Percentiles rank a stretch among this genome's conserved stretches.
Evolutionary conservation across 2,797 vertebrate genomes (phyloP).

Genomic region (Amphiprion clarkii): DNA sequence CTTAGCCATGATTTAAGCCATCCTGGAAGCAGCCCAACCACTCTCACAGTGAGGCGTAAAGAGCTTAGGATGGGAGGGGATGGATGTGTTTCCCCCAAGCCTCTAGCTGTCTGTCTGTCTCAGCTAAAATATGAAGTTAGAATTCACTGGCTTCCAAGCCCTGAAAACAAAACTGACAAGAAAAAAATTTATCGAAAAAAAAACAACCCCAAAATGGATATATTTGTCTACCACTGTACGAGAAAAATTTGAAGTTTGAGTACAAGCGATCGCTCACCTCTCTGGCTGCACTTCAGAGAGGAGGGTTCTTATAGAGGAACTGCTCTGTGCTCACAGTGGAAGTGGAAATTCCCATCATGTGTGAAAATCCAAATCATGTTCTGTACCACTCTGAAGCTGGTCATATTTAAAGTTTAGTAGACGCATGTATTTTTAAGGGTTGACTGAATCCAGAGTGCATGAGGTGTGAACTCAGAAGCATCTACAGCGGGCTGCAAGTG

Average conservation of each 20-base stretch:
- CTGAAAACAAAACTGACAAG: conserved; percentile 8
- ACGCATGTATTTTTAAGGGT: conserved; percentile 14
- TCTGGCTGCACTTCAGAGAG: conserved; percentile 34
- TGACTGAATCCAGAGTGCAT: background rate
- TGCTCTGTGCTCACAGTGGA: conserved; percentile 35
- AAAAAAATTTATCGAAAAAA: background rate
- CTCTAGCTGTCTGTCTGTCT: conserved; percentile 23
- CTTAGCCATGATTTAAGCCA: conserved; percentile 76
- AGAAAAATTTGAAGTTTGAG: conserved; percentile 13
- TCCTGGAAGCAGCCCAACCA: conserved; percentile 72
- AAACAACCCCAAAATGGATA: background rate
- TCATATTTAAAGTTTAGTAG: conserved; percentile 28
- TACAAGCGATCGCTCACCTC: conserved; percentile 43
- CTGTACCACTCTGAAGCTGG: conserved; percentile 14
- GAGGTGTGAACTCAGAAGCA: conserved; percentile 3
- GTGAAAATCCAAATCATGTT: conserved; percentile 54
- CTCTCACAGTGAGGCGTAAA: conserved; percentile 72
- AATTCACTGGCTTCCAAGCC: conserved; percentile 19
- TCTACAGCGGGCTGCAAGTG: background rate
- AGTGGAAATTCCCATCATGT: conserved; percentile 40
- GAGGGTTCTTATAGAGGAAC: conserved; percentile 15
- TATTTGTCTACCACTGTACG: conserved; percentile 10
- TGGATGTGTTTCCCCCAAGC: conserved; percentile 31
- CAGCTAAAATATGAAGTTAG: conserved; percentile 49
- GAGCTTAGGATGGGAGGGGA: conserved; percentile 69